Evolutionary conservation across 2,888 invertebrate species (phyloP).

Genomic region (Oscheius sp.): DNA sequence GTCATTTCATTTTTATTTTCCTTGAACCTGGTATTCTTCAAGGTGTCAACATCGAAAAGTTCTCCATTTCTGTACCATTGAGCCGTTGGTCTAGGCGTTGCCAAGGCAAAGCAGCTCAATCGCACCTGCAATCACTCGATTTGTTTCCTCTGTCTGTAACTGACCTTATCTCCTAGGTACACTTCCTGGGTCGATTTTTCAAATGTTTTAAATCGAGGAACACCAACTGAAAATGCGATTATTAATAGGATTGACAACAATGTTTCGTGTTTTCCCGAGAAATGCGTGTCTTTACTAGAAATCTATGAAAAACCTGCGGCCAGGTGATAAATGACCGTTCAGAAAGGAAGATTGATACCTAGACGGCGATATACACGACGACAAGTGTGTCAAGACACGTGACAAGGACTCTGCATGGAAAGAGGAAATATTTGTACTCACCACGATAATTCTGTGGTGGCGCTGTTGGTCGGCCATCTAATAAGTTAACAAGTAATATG

Average conservation of each 20-base stretch:
- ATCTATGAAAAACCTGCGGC: conserved; percentile 11
- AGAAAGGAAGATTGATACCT: conserved; percentile 21
- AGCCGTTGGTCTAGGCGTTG: conserved; percentile 36
- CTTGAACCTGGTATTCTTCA: conserved; percentile 17
- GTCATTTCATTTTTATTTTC: conserved; percentile 54
- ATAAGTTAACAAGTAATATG: neutral
- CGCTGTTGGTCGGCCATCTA: neutral
- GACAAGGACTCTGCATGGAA: conserved; percentile 8
- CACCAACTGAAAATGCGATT: conserved; percentile 36
- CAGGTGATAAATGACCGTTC: conserved; percentile 18
- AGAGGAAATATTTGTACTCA: conserved; percentile 16
- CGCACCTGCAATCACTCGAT: conserved; percentile 33
- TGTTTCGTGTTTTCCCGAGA: too few relatives aligned
- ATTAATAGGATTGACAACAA: too few relatives aligned
- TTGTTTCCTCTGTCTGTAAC: neutral
- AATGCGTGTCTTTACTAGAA: too few relatives aligned
- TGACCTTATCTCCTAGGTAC: conserved; percentile 48
- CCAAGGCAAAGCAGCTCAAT: conserved; percentile 42
- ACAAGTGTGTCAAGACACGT: conserved; percentile 25
- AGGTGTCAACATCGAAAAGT: neutral
- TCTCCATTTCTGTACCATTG: conserved; percentile 50
- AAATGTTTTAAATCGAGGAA: conserved; percentile 44
- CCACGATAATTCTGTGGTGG: conserved; percentile 23
- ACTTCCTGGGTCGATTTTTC: conserved; percentile 44
- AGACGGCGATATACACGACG: conserved; percentile 14